Evolutionary conservation across 2,888 invertebrate genomes (phyloP), one percentile per base, ranked within the genome.

Genomic region (Drosophila nr. fundita): DNA sequence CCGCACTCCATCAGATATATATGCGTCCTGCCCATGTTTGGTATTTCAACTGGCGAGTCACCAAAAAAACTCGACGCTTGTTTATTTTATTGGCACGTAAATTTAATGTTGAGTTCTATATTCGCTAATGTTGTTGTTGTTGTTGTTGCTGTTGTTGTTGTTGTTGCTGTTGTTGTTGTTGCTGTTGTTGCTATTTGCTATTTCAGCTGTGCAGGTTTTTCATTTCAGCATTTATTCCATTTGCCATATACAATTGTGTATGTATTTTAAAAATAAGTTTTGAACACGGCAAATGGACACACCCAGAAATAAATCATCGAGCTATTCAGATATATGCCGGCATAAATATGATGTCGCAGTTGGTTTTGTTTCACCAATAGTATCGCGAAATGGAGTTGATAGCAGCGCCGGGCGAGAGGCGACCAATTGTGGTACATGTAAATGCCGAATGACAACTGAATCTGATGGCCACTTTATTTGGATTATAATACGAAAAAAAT

Each of bases 31-130:
- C 54, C 64, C 63, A 24, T 45, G 66, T 72, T 78, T 78, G 78
- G 49, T 45, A 73, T 81, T 84, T 69, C 76, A 76, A 78, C 83
- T 85, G 77, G 80, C 83, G 80, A 84, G 80, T 82, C 80, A 87
- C 89, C 87, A 89, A 84, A 85, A 85, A 85, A 85, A 88, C 87
- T 88, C 90, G 69, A 74, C 81, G 90, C 89, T 90, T 85, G 90
- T 85, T 85, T 90, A 85, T 85, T 90, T 87, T 87, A 90, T 87
- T 87, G 90, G 90, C 90, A 90, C 90, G 89, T 87, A 89, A 90
- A 87, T 87, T 87, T 89, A 89, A 89, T 87, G 78, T 84, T 80
- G 73, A 83, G 58, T 67, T 67, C 66, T 62, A 42, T 45, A 52
- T 36, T n/a, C 34, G 62, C 36, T 49, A 27, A 36, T 52, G 21